Base-by-base conservation (phyloP, 2,888 invertebrate species). In the Galerucella pusilla region DNA sequence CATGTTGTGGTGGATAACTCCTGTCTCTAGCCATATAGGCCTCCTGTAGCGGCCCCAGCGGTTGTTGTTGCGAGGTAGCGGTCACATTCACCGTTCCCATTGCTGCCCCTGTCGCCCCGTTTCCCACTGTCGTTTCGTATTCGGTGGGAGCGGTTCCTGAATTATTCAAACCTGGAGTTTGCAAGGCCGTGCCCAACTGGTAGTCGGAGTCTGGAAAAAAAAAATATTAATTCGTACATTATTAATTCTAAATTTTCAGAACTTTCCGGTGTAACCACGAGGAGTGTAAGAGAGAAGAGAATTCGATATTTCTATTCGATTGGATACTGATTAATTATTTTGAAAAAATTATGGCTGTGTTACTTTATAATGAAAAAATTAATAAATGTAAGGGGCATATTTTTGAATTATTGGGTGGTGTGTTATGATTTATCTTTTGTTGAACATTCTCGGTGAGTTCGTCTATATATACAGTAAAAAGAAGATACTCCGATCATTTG, bases 131-230 rank as follows among this genome's bases (percentile, higher is more conserved):
- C 74, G 83, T 81, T 77, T 85, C 85, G 81, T 85, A 86, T 79
- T 86, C 86, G 71, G 82, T 79, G 77, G 80, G 74, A 71, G 86
- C 84, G 77, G 85, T 83, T 79, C 83, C 85, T 81, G 87, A 85
- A 85, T 88, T 88, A 84, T 87, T 87, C 79, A 88, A 81, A 80
- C 92, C 90, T 76, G 92, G 92, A 80, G 92, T 92, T 86, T 92
- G 92, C 81, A 90, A 91, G 83, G 92, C 91, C 84, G 92, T 92
- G 84, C 92, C 92, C 85, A 93, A 89, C 88, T 93, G 93, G 88
- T 93, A 93, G 89, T 93, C 93, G 80, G 92, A 92, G 89, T 93
- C 93, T 91, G 85, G 60, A 86, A 85, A 80, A 61, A 80, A 61
- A 78, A 81, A 78, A 60, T 68, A 76, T 72, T 74, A 68, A 71